phyloP scores from a whole-genome alignment of 2,113 vertebrate genomes.

The Ailurus styani region DNA sequence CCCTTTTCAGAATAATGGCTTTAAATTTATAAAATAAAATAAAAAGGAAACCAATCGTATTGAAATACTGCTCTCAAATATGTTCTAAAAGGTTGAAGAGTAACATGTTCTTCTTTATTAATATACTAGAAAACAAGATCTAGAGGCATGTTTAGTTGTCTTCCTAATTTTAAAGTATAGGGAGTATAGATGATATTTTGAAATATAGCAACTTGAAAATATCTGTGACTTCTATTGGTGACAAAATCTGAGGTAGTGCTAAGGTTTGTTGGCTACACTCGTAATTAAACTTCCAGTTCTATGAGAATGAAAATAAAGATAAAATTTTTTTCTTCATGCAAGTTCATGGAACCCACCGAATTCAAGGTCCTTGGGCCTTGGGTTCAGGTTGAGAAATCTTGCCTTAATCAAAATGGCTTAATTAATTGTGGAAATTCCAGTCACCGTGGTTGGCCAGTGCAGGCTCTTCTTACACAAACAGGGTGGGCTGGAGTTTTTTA shows the following conservation, averaged over 20 bases:
- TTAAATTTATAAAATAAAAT: not conserved
- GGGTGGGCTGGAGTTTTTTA: not conserved
- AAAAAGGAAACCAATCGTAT: not conserved
- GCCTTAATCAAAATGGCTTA: not conserved
- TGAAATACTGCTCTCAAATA: not conserved
- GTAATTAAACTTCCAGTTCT: not conserved
- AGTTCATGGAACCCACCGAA: not conserved
- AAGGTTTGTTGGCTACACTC: not conserved
- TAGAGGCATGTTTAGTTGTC: not conserved
- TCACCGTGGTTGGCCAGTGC: not conserved
- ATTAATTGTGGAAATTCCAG: not conserved
- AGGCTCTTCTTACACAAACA: not conserved
- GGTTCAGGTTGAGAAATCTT: not conserved
- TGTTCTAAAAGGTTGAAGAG: not conserved
- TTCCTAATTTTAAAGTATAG: not conserved
- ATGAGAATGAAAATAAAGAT: not conserved
- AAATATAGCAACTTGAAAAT: slow-evolving; percentile 19
- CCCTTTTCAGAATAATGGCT: not conserved
- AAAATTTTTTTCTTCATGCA: not conserved
- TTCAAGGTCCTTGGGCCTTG: not conserved
- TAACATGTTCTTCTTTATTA: not conserved
- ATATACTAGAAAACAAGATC: not conserved
- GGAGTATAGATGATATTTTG: not conserved
- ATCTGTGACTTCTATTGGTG: not conserved
- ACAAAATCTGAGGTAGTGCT: not conserved